A percentile compares a stretch with the other conserved stretches of the same genome.
Evolutionary conservation across 2,888 invertebrate species (phyloP).

Genomic region (Tortricodes alternella): DNA sequence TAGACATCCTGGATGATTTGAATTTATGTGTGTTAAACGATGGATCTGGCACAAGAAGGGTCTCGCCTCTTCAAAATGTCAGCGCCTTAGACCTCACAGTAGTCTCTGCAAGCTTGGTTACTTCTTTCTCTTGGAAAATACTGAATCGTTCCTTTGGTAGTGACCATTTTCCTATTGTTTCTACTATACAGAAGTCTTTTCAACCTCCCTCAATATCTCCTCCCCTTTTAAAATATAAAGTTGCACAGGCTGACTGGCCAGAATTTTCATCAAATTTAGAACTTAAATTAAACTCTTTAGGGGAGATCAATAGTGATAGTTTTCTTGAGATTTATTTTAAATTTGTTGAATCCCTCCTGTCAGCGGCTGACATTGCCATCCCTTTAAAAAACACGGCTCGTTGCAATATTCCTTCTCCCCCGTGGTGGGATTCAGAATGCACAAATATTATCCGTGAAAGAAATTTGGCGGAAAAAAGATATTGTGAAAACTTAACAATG

Average conservation of each 20-base stretch:
- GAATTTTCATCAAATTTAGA: not conserved
- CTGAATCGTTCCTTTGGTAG: conserved; percentile 1
- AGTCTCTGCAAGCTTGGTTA: not conserved
- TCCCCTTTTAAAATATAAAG: conserved; percentile 18
- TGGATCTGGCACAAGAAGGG: conserved; percentile 1
- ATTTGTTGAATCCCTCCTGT: not conserved
- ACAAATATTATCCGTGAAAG: not conserved
- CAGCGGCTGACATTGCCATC: not conserved
- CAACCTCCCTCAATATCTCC: not conserved
- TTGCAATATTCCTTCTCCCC: conserved; percentile 11
- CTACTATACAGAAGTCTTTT: not conserved
- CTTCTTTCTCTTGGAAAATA: conserved; percentile 1
- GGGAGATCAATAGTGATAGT: not conserved
- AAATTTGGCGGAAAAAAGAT: too few relatives aligned
- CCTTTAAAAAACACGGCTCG: conserved; percentile 4
- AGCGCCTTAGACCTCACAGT: conserved; percentile 17
- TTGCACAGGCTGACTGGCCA: not conserved
- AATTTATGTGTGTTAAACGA: conserved; percentile 26
- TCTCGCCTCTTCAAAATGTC: not conserved
- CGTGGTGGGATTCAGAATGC: conserved; percentile 20
- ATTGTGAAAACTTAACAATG: too few relatives aligned
- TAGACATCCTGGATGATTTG: conserved; percentile 8
- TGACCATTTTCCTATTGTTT: conserved; percentile 19
- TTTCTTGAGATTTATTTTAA: too few relatives aligned
- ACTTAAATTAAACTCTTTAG: not conserved